Conservation (phyloP, 2,797 vertebrate genomes). For the Gambelia wislizenii region DNA sequence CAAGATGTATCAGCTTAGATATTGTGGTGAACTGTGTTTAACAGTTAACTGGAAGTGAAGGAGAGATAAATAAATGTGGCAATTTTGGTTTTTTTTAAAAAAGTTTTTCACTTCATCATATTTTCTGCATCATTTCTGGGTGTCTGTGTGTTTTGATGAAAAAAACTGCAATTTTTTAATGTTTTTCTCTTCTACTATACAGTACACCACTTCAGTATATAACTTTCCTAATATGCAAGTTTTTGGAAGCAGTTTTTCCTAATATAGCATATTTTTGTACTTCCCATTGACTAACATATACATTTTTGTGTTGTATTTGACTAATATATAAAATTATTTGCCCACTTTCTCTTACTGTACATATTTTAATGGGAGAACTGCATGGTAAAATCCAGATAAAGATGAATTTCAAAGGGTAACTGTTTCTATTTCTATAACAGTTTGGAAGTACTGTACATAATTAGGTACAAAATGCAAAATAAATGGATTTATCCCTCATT, state of each 20-base stretch:
- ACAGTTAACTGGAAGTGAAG: neutral
- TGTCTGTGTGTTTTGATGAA: neutral
- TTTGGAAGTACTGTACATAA: neutral
- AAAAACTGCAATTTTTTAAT: neutral
- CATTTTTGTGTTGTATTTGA: too few relatives aligned
- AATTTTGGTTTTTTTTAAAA: neutral
- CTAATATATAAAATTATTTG: neutral
- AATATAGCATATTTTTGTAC: neutral
- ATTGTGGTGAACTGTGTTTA: neutral
- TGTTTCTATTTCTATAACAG: neutral
- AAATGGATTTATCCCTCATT: neutral
- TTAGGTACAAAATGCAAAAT: neutral
- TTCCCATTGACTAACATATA: neutral
- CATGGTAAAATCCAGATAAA: neutral
- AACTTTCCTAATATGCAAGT: neutral
- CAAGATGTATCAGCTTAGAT: neutral
- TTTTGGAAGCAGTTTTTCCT: neutral
- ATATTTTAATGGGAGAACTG: neutral
- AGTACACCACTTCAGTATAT: neutral
- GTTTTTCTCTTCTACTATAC: neutral
- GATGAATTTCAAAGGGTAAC: neutral
- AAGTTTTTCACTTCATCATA: neutral
- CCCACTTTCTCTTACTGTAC: neutral
- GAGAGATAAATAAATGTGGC: neutral
- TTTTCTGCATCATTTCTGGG: neutral